Percentiles rank a stretch among this genome's conserved stretches.
Evolutionary conservation across 1,140 invertebrate genomes (phyloP).

Genomic region (Zaprionus ghesquierei): DNA sequence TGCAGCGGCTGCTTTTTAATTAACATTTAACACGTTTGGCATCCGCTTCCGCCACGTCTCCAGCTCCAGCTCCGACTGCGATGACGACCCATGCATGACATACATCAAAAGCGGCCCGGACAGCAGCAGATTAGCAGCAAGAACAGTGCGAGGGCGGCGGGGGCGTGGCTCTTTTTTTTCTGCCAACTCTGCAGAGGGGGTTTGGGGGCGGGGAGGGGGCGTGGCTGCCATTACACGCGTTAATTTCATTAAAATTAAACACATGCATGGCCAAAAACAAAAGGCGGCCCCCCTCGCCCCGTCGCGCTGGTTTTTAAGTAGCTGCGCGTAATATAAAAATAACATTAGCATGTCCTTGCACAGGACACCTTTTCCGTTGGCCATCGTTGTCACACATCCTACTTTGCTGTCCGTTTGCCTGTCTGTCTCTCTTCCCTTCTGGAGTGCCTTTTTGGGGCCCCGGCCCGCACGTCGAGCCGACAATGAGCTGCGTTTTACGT

Average conservation of each 20-base stretch:
- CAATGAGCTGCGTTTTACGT: slow-evolving; percentile 75
- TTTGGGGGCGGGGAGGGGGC: slow-evolving; percentile 9
- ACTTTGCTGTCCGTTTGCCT: slow-evolving; percentile 11
- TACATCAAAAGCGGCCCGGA: slow-evolving; percentile 70
- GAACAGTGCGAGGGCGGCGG: slow-evolving; percentile 24
- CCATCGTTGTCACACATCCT: background rate
- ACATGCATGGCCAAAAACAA: slow-evolving; percentile 78
- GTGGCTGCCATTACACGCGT: slow-evolving; percentile 72
- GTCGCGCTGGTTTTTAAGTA: slow-evolving; percentile 43
- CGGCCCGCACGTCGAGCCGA: slow-evolving; percentile 29
- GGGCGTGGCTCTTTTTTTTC: background rate
- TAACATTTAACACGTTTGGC: slow-evolving; percentile 74
- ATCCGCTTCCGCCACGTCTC: background rate
- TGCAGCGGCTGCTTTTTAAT: slow-evolving; percentile 65
- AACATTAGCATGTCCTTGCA: slow-evolving; percentile 74
- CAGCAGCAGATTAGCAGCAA: slow-evolving; percentile 45
- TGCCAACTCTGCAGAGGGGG: background rate
- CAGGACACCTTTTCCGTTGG: slow-evolving; percentile 62
- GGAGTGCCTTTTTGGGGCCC: background rate
- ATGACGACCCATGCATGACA: slow-evolving; percentile 55
- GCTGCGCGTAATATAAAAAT: slow-evolving; percentile 71
- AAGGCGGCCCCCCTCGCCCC: slow-evolving; percentile 36
- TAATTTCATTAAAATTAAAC: slow-evolving; percentile 82
- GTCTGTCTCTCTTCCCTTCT: background rate
- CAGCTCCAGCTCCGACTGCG: background rate